Percentiles rank a stretch among this genome's conserved stretches.
phyloP scores from a whole-genome alignment of 1,140 invertebrate genomes.

The Cydia fagiglandana region DNA sequence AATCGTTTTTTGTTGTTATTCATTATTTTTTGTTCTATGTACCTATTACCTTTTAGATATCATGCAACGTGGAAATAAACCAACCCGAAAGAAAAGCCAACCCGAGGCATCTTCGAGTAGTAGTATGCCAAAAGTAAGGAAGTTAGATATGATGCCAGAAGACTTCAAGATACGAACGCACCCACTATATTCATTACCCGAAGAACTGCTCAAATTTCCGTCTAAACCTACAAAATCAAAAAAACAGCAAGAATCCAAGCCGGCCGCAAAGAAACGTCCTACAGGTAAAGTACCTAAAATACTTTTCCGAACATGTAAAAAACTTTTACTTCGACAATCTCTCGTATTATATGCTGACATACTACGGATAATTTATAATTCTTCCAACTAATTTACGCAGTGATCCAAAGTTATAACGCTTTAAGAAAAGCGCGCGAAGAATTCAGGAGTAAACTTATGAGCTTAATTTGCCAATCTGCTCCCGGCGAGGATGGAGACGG shows the following conservation, averaged over 20 bases:
- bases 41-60: background rate
- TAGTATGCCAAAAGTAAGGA: slow-evolving; percentile 71
- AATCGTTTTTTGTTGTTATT: background rate
- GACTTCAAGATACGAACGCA: slow-evolving; percentile 78
- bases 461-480: slow-evolving; percentile 82
- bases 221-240: slow-evolving; percentile 52
- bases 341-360: too few relatives aligned
- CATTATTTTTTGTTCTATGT: background rate
- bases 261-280: slow-evolving; percentile 49
- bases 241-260: slow-evolving; percentile 48
- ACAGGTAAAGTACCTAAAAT: slow-evolving; percentile 45
- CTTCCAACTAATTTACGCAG: slow-evolving; percentile 42
- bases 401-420: slow-evolving; percentile 82
- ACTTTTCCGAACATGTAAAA: too few relatives aligned
- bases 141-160: slow-evolving; percentile 74
- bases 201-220: slow-evolving; percentile 76
- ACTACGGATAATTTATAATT: background rate
- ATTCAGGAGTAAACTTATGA: slow-evolving; percentile 89
- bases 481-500: slow-evolving; percentile 60
- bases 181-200: slow-evolving; percentile 78
- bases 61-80: slow-evolving; percentile 40
- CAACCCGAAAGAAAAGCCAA: slow-evolving; percentile 55
- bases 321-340: too few relatives aligned
- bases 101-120: slow-evolving; percentile 53
- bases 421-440: slow-evolving; percentile 88